These are phyloP conservation scores for Pogonus chalceus DNA, from an alignment of 1,140 invertebrate species.

Conservation along the genomic window DNA sequence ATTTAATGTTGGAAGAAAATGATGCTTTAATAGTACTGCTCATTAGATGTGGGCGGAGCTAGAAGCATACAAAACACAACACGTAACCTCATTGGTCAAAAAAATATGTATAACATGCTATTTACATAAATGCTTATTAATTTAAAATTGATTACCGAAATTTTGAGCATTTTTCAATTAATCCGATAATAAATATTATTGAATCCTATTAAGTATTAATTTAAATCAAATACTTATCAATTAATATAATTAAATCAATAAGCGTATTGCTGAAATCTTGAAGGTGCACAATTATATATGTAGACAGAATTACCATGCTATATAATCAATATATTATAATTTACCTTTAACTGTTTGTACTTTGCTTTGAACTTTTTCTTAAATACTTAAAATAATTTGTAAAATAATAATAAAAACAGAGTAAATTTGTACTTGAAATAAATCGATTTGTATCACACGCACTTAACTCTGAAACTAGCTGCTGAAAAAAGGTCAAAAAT, in stretches of 20 bases:
- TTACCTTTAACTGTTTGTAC: background rate
- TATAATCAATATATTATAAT: background rate
- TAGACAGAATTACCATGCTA: background rate
- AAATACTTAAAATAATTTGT: background rate
- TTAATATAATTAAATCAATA: background rate
- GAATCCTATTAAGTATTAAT: too few relatives aligned
- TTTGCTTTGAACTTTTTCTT: background rate
- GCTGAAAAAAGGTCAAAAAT: background rate
- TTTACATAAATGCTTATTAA: background rate
- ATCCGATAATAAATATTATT: too few relatives aligned
- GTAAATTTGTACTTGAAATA: background rate
- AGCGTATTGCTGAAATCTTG: background rate
- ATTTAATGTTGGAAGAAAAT: conserved; percentile 32
- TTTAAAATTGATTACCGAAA: too few relatives aligned
- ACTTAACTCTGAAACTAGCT: background rate
- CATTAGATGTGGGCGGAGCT: conserved; percentile 23
- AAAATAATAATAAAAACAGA: conserved; percentile 6
- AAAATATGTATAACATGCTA: background rate
- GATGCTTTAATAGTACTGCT: conserved; percentile 29
- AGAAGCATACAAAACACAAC: conserved; percentile 21
- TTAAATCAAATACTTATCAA: too few relatives aligned
- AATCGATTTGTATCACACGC: background rate
- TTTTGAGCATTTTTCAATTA: too few relatives aligned
- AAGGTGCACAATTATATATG: background rate
- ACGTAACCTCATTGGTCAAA: conserved; percentile 1